Evolutionary conservation across 2,113 vertebrate species (phyloP).

Genomic region (Vanacampus margaritifer): DNA sequence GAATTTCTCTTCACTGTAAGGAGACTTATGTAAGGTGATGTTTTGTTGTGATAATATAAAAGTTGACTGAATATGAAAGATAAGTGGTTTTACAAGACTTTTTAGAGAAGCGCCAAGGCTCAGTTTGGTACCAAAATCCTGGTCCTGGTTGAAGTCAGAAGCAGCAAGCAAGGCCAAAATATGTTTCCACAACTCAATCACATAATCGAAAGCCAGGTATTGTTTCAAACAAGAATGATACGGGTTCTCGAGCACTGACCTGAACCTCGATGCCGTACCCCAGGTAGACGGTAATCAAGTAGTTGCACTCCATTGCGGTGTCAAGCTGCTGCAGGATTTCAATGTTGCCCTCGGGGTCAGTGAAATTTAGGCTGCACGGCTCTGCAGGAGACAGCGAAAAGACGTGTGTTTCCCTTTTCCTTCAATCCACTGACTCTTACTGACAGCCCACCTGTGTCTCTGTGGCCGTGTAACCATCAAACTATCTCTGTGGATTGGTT

Average conservation of each 20-base stretch:
- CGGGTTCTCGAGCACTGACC: slow-evolving; percentile 72
- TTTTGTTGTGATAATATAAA: neutral
- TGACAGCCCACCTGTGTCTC: slow-evolving; percentile 63
- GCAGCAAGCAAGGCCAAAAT: neutral
- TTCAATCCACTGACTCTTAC: slow-evolving; percentile 41
- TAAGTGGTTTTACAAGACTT: neutral
- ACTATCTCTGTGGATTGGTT: slow-evolving; percentile 54
- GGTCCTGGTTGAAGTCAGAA: too few relatives aligned
- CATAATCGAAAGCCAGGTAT: neutral
- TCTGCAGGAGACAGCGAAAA: slow-evolving; percentile 71
- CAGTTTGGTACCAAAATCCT: neutral
- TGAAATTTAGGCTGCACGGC: slow-evolving; percentile 87
- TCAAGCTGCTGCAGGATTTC: slow-evolving; percentile 77
- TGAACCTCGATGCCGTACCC: slow-evolving; percentile 96
- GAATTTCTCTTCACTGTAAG: too few relatives aligned
- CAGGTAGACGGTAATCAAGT: slow-evolving; percentile 88
- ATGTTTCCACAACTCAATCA: neutral
- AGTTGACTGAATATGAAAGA: too few relatives aligned
- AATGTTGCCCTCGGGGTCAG: slow-evolving; percentile 84
- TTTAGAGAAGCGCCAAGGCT: neutral
- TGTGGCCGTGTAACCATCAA: slow-evolving; percentile 46
- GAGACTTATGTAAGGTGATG: neutral
- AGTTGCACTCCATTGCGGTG: slow-evolving; percentile 82
- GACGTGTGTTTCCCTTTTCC: slow-evolving; percentile 56
- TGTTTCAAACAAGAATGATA: slow-evolving; percentile 2